Evolutionary conservation across 2,888 invertebrate species (phyloP), one percentile per base, ranked within the genome.

Genomic region (Microchrysa polita): DNA sequence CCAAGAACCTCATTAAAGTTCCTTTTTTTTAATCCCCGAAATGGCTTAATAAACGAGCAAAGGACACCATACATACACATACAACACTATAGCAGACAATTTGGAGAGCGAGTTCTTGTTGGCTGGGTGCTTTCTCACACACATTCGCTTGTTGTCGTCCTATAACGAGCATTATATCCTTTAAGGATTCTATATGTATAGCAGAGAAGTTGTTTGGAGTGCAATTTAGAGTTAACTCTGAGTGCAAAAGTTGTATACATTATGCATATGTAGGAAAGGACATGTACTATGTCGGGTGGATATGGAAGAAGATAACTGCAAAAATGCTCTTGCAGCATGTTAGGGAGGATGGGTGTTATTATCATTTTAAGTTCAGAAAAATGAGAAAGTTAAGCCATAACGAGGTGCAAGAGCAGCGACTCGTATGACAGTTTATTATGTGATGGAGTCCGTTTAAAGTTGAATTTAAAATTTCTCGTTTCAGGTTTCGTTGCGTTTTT

Each of bases 1-100:
- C 69, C 55, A 55, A 69, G 69, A 69, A 69, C 34, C 69, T 69
- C 69, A 69, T 69, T 69, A 69, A 69, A 69, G 69, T 42, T 57
- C 42, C n/a, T 69, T 69, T 69, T 69, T 34, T 34, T 2, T 55
- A 42, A 69, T 55, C 55, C 69, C 42, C 69, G 22, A 57, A 69
- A 69, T 69, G 55, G 34, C 69, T 69, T 69, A 69, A 69, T 69
- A 69, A 69, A 69, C 69, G 69, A 55, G 55, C 69, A 57, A 34
- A 69, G 69, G 69, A 69, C 69, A 69, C 18, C 65, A 22, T n/a
- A n/a, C n/a, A n/a, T n/a, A n/a, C n/a, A n/a, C n/a, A n/a, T n/a
- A n/a, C n/a, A n/a, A n/a, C n/a, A n/a, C n/a, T n/a, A n/a, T 42
- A 34, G 23, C 5, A 67, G 67, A 69, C 69, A 40, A 34, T 34